Evolutionary conservation across 2,113 vertebrate species (phyloP), one percentile per base, ranked within the genome.

Genomic region (Panthera uncia): DNA sequence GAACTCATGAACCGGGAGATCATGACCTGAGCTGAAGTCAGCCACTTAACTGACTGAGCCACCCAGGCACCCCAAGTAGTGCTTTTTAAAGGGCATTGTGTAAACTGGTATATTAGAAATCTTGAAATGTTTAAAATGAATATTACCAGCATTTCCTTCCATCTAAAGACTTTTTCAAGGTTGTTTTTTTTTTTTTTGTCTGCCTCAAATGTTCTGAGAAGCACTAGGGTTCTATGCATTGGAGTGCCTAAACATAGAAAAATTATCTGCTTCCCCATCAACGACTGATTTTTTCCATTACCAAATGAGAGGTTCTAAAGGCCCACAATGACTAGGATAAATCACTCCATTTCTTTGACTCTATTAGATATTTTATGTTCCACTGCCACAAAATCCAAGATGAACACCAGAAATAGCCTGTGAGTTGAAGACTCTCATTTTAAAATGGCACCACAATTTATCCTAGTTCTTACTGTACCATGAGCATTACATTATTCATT

Each of bases 401-500:
- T 97, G 91, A 97, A 94, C 45, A 94, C 88, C 16, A 98, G 95
- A 98, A 98, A 98, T 94, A 94, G 91, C 89, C 97, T 71, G 93
- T 73, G 95, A 98, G 95, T 61, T 91, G 65, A 95, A 92, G 87
- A 96, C 71, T 97, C 95, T 96, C 94, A 92, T 87, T 98, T 96
- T 96, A 93, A 98, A 99, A 98, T 96, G 98, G 97, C 86, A 95
- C 80, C 84, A 91, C 41, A 68, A 97, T 97, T 98, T 97, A 98
- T 98, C 98, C 98, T 98, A 92, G 94, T 89, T 93, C 97, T 91
- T 38, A 4, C 94, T 84, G 74, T 91, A 89, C 83, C 85, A 41
- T 96, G 97, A 97, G 92, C 95, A 38, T 89, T 98, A 96, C 97
- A 98, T 98, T 98, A 98, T 98, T 98, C 98, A 98, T 98, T 97